These are phyloP conservation scores for Plusia festucae DNA, from an alignment of 2,888 invertebrate genomes.

Conservation along the genomic window DNA sequence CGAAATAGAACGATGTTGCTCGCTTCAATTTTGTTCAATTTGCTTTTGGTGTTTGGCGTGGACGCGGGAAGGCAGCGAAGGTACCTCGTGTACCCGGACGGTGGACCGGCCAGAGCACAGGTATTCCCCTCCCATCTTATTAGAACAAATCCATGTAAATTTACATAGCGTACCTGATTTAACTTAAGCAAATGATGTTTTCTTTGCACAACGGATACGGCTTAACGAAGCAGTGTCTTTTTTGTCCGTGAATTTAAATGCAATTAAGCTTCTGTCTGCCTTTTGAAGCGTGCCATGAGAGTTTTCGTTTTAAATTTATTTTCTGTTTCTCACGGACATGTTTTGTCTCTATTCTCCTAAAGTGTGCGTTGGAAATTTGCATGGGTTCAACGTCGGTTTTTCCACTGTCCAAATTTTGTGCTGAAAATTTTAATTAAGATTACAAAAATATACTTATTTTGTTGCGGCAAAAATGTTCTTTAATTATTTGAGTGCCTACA, in stretches of 20 bases:
- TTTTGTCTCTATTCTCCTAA: slow-evolving; percentile 41
- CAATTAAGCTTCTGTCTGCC: slow-evolving; percentile 80
- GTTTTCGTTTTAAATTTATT: slow-evolving; percentile 58
- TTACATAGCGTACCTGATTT: slow-evolving; percentile 79
- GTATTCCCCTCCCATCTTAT: slow-evolving; percentile 74
- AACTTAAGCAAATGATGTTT: slow-evolving; percentile 85
- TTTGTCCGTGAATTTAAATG: slow-evolving; percentile 86
- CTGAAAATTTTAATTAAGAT: slow-evolving; percentile 24
- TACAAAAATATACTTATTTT: slow-evolving; percentile 19
- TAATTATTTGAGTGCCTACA: slow-evolving; percentile 14
- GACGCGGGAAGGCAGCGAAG: slow-evolving; percentile 82
- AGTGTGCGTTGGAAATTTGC: slow-evolving; percentile 25
- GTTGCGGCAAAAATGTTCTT: slow-evolving; percentile 13
- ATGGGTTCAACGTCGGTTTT: slow-evolving; percentile 16
- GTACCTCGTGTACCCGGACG: slow-evolving; percentile 89
- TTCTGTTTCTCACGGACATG: slow-evolving; percentile 30
- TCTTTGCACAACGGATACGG: slow-evolving; percentile 79
- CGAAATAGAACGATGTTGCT: slow-evolving; percentile 70
- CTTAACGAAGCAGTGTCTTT: slow-evolving; percentile 85
- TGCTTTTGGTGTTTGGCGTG: slow-evolving; percentile 65
- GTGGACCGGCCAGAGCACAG: slow-evolving; percentile 90
- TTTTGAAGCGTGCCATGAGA: slow-evolving; percentile 70
- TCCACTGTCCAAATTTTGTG: slow-evolving; percentile 17
- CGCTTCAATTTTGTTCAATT: slow-evolving; percentile 77
- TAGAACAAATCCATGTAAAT: slow-evolving; percentile 72